phyloP scores from a whole-genome alignment of 1,140 invertebrate genomes.

The Polyergus mexicanus region DNA sequence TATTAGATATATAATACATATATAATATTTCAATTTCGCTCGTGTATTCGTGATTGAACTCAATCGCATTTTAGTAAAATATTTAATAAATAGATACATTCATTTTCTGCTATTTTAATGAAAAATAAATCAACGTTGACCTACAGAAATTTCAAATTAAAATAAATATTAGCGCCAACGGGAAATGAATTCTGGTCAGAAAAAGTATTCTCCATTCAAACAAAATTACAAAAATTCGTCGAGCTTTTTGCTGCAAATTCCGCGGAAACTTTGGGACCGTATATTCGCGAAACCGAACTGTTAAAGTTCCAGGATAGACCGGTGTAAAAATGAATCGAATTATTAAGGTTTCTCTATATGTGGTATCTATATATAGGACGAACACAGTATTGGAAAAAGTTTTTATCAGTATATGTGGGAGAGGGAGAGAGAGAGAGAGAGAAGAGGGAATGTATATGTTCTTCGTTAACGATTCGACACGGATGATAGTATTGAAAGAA shows the following conservation, averaged over 20 bases:
- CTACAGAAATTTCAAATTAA: background rate
- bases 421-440: too few species aligned
- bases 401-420: background rate
- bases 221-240: background rate
- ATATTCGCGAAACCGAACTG: background rate
- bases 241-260: slow-evolving; percentile 8
- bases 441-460: too few species aligned
- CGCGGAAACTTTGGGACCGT: background rate
- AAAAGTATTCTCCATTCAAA: background rate
- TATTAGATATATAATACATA: background rate
- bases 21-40: slow-evolving; percentile 7
- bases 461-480: background rate
- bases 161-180: slow-evolving; percentile 5
- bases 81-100: background rate
- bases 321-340: slow-evolving; percentile 34
- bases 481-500: slow-evolving; percentile 33
- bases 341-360: slow-evolving; percentile 32
- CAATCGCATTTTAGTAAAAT: background rate
- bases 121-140: background rate
- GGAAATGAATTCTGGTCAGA: background rate
- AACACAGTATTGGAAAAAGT: slow-evolving; percentile 45
- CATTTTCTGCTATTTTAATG: background rate
- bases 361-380: background rate
- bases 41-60: slow-evolving; percentile 1
- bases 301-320: slow-evolving; percentile 10